Evolutionary conservation across 35 echinoderm and acorn worm species (phyloP).

Genomic region (Lytechinus variegatus): DNA sequence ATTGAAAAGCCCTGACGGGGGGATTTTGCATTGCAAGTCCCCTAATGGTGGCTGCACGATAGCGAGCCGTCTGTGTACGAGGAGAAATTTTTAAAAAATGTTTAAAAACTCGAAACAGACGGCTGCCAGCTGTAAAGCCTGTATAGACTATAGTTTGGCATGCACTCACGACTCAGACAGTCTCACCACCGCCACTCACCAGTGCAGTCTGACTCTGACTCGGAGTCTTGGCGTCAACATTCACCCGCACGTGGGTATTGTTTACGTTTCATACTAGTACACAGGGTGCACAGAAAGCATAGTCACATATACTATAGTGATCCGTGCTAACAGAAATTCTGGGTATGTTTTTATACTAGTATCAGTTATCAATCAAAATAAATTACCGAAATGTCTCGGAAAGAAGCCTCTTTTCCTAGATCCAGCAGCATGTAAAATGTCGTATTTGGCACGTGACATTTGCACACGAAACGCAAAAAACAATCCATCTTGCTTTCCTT

Average conservation of each 20-base stretch:
- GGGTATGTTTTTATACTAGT: background rate
- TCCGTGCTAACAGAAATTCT: background rate
- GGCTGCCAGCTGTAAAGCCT: no score
- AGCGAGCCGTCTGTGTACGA: no score
- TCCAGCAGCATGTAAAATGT: background rate
- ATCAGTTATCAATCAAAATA: background rate
- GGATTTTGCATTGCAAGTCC: no score
- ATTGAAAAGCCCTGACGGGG: no score
- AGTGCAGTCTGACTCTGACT: no score
- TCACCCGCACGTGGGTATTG: background rate
- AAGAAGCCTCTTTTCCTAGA: background rate
- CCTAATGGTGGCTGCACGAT: no score
- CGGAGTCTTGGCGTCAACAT: background rate
- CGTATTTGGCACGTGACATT: background rate
- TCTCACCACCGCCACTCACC: background rate
- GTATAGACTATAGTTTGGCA: no score
- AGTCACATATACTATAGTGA: background rate
- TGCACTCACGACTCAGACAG: no score
- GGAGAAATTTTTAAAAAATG: no score
- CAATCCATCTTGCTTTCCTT: background rate
- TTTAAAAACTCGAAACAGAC: no score
- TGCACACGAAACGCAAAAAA: background rate
- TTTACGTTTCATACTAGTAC: background rate
- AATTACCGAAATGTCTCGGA: background rate
- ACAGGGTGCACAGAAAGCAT: background rate